A percentile compares a stretch with the other conserved stretches of the same genome.
phyloP scores from a whole-genome alignment of 2,797 vertebrate genomes.

The Lerista edwardsae region DNA sequence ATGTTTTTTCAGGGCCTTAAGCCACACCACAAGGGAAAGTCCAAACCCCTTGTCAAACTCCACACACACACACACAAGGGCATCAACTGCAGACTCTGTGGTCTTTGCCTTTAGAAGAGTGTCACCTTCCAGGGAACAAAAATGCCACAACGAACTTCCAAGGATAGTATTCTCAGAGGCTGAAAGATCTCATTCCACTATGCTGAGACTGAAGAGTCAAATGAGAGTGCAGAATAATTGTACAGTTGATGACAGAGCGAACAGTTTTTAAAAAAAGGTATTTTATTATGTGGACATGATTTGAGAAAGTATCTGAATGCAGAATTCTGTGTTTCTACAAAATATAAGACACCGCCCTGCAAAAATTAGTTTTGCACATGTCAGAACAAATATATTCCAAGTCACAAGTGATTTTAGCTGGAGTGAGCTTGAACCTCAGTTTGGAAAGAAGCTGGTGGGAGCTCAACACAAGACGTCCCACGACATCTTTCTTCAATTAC shows the following conservation, averaged over 20 bases:
- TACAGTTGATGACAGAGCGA: not conserved
- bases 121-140: not conserved
- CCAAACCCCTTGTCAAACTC: not conserved
- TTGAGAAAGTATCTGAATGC: not conserved
- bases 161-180: not conserved
- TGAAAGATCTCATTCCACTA: not conserved
- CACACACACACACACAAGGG: too few species aligned
- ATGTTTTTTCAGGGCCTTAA: not conserved
- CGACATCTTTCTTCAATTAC: not conserved
- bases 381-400: too few species aligned
- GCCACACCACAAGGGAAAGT: too few species aligned
- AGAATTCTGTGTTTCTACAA: not conserved
- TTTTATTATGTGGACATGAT: not conserved
- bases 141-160: not conserved
- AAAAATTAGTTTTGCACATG: not conserved
- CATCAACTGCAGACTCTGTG: too few species aligned
- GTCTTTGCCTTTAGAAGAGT: not conserved
- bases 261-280: not conserved
- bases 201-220: not conserved
- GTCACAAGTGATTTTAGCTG: not conserved
- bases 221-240: not conserved
- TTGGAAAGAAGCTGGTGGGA: not conserved
- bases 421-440: not conserved
- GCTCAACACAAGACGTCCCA: not conserved
- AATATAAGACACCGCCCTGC: not conserved